phyloP scores from a whole-genome alignment of 2,797 vertebrate species.

The Malacoctenus gilli region DNA sequence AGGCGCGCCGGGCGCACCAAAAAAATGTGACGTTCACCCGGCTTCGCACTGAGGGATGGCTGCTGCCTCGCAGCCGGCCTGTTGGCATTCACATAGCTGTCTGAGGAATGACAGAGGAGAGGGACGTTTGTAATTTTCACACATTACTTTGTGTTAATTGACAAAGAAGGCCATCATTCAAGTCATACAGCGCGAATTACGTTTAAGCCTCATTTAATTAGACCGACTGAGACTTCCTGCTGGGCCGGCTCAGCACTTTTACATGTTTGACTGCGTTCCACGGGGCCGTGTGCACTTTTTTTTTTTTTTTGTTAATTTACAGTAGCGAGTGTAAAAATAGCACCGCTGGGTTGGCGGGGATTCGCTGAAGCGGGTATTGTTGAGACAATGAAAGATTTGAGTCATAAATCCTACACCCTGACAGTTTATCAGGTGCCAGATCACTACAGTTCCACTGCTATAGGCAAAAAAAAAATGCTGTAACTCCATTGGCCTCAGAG shows the following conservation, averaged over 20 bases:
- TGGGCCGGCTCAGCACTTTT: constrained; percentile 4
- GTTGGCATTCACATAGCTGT: not conserved
- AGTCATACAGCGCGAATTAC: constrained; percentile 20
- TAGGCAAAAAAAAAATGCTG: not conserved
- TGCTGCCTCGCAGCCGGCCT: constrained; percentile 3
- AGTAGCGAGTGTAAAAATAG: not conserved
- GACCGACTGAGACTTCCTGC: not conserved
- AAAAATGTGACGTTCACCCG: constrained; percentile 5
- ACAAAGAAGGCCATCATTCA: constrained; percentile 18
- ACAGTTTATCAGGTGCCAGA: not conserved
- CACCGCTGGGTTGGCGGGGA: not conserved
- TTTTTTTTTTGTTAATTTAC: constrained; percentile 1
- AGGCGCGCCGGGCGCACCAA: constrained; percentile 1
- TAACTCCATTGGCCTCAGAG: not conserved
- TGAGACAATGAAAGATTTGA: constrained; percentile 6
- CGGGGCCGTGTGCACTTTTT: not conserved
- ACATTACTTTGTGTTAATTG: constrained; percentile 8
- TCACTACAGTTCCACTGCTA: not conserved
- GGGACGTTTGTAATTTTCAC: constrained; percentile 4
- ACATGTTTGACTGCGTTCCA: constrained; percentile 15
- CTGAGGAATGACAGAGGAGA: not conserved
- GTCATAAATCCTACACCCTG: not conserved
- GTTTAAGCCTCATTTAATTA: constrained; percentile 31
- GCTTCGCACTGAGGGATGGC: not conserved
- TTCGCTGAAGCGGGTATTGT: not conserved